Evolutionary conservation across 2,888 invertebrate species (phyloP).

Genomic region (Epinotia bilunana): DNA sequence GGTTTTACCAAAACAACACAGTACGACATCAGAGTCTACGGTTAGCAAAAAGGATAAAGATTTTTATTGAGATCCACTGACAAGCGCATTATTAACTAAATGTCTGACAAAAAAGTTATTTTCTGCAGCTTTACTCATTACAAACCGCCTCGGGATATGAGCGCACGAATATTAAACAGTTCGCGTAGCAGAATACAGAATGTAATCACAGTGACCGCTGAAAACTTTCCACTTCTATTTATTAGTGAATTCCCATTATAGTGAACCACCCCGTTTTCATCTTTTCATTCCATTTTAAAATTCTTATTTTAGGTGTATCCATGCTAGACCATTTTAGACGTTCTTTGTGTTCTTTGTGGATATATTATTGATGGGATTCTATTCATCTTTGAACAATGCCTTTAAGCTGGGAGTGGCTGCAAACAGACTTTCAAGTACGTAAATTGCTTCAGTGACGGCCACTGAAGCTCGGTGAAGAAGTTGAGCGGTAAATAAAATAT

Average conservation of each 20-base stretch:
- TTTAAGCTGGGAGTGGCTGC: background rate
- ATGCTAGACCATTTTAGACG: background rate
- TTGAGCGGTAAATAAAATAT: constrained; percentile 12
- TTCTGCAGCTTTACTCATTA: constrained; percentile 2
- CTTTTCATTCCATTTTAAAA: background rate
- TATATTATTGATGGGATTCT: constrained; percentile 32
- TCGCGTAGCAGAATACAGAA: background rate
- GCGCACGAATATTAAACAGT: constrained; percentile 13
- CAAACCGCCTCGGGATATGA: background rate
- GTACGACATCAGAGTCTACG: background rate
- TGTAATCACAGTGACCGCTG: constrained; percentile 1
- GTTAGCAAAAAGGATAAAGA: background rate
- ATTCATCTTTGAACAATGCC: constrained; percentile 18
- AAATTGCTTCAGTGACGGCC: background rate
- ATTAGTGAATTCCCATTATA: background rate
- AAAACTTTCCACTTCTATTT: constrained; percentile 9
- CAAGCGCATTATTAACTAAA: constrained; percentile 15
- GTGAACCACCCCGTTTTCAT: background rate
- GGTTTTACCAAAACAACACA: constrained; percentile 20
- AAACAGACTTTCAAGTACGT: constrained; percentile 12
- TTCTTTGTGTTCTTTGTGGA: constrained; percentile 19
- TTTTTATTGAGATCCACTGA: constrained; percentile 23
- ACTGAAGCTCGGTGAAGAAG: constrained; percentile 3
- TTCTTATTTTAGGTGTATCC: constrained; percentile 11
- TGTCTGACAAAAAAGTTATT: constrained; percentile 5